These are phyloP conservation scores for Mobula hypostoma DNA, from an alignment of 2,113 vertebrate genomes.

Conservation along the genomic window DNA sequence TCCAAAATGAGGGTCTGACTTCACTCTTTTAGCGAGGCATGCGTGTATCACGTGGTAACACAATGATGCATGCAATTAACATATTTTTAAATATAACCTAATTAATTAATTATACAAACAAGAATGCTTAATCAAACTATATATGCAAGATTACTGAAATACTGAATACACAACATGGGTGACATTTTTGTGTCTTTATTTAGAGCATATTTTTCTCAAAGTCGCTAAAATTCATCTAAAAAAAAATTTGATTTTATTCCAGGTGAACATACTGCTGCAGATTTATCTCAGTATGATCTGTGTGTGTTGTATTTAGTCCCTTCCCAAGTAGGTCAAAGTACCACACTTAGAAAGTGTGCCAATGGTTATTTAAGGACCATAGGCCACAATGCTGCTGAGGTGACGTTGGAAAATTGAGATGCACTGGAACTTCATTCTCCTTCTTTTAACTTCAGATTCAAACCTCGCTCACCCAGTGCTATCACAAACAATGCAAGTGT, in stretches of 20 bases:
- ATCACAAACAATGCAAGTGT: neutral
- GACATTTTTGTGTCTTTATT: neutral
- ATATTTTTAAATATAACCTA: too few relatives aligned
- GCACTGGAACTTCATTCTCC: neutral
- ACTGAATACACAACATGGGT: neutral
- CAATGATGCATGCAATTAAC: too few relatives aligned
- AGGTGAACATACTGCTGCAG: neutral
- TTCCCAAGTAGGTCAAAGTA: neutral
- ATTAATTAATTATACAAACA: too few relatives aligned
- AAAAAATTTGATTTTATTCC: neutral
- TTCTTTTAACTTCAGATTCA: neutral
- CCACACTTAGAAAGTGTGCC: neutral
- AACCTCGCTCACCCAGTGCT: too few relatives aligned
- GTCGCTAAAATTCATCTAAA: too few relatives aligned
- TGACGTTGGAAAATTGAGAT: neutral
- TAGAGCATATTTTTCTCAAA: neutral
- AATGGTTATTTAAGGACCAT: neutral
- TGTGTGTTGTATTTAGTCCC: neutral
- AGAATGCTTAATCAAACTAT: too few relatives aligned
- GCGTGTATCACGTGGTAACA: too few relatives aligned
- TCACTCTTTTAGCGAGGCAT: too few relatives aligned
- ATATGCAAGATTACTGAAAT: too few relatives aligned
- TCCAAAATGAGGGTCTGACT: too few relatives aligned
- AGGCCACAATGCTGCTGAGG: neutral
- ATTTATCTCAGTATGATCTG: neutral